phyloP scores from a whole-genome alignment of 2,888 invertebrate genomes.

The Cryptocephalus moraei region DNA sequence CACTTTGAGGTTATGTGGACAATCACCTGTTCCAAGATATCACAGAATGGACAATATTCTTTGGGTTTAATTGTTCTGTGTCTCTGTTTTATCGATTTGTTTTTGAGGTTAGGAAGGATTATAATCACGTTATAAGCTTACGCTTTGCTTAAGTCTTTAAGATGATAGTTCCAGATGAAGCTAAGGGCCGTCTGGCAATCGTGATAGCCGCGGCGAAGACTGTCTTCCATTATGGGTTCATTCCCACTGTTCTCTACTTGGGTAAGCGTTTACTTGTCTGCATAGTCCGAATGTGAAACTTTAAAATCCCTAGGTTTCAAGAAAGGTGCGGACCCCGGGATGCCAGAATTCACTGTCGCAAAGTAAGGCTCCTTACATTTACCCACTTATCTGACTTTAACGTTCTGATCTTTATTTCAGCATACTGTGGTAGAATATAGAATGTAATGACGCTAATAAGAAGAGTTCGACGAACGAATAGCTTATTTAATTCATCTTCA shows the following conservation, averaged over 20 bases:
- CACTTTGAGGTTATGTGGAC: too few species aligned
- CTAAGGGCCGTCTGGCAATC: conserved; percentile 50
- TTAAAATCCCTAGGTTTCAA: conserved; percentile 45
- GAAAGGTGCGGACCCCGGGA: conserved; percentile 58
- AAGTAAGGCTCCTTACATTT: conserved; percentile 36
- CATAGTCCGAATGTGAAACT: not conserved
- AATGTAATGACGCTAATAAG: not conserved
- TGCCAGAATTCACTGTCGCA: conserved; percentile 49
- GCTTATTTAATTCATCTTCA: too few species aligned
- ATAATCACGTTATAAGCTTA: too few species aligned
- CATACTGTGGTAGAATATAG: conserved; percentile 34
- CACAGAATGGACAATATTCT: too few species aligned
- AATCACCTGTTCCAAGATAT: too few species aligned
- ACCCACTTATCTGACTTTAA: not conserved
- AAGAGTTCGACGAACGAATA: too few species aligned
- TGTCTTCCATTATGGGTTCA: conserved; percentile 59
- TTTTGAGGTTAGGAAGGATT: too few species aligned
- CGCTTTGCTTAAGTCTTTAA: conserved; percentile 3
- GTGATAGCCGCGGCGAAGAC: conserved; percentile 50
- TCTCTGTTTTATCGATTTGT: too few species aligned
- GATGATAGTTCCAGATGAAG: conserved; percentile 41
- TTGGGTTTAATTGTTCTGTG: too few species aligned
- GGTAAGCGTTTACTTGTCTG: conserved; percentile 36
- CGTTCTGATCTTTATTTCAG: conserved; percentile 28
- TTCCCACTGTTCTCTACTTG: conserved; percentile 57